Conservation (phyloP, 1,140 invertebrate species). For the Oryzaephilus surinamensis region DNA sequence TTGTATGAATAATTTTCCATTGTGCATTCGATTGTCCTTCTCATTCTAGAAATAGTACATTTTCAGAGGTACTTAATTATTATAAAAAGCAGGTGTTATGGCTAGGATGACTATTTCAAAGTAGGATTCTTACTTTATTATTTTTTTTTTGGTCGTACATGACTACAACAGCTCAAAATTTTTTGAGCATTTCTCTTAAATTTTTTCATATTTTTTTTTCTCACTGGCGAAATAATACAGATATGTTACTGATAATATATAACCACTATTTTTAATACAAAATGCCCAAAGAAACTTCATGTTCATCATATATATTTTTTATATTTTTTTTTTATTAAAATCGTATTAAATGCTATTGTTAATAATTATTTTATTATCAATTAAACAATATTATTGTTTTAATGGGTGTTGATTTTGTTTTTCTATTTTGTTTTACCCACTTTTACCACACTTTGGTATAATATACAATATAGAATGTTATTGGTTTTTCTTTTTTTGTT, state of each 20-base stretch:
- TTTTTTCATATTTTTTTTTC: too few species aligned
- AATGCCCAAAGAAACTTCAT: conserved; percentile 33
- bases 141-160: too few species aligned
- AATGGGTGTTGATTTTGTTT: too few species aligned
- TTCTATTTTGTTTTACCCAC: conserved; percentile 19
- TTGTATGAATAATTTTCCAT: conserved; percentile 19
- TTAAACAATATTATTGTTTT: conserved; percentile 31
- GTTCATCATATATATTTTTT: too few species aligned
- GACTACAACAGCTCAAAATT: too few species aligned
- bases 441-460: conserved; percentile 21
- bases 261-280: too few species aligned
- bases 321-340: conserved; percentile 33
- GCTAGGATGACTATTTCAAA: neutral
- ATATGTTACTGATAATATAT: conserved; percentile 16
- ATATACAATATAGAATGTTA: too few species aligned
- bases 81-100: neutral
- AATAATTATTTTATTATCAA: conserved; percentile 27
- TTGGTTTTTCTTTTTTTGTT: too few species aligned
- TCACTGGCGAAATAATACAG: too few species aligned
- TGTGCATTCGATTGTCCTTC: conserved; percentile 21
- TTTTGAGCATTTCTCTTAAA: too few species aligned
- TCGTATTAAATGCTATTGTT: conserved; percentile 32
- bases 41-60: conserved; percentile 17
- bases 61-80: conserved; percentile 8
- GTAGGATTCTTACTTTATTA: too few species aligned